phyloP scores from a whole-genome alignment of 1,140 invertebrate genomes.

The Reticulitermes speratus region DNA sequence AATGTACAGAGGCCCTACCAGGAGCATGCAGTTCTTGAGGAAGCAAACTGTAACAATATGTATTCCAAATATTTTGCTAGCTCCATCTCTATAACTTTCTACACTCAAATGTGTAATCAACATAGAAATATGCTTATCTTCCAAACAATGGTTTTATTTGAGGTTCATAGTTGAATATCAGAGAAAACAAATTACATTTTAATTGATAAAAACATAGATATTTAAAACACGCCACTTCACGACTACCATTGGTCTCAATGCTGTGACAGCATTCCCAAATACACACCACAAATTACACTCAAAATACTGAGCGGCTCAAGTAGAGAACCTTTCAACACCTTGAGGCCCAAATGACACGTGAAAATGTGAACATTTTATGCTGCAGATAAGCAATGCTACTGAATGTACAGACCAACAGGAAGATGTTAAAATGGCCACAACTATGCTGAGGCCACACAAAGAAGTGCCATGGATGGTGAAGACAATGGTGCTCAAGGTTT shows the following conservation, averaged over 20 bases:
- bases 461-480: too few species aligned
- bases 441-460: too few species aligned
- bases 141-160: not conserved
- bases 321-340: not conserved
- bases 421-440: too few species aligned
- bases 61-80: not conserved
- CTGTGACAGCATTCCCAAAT: not conserved
- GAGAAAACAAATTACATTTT: conserved; percentile 5
- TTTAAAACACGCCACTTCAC: not conserved
- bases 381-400: too few species aligned
- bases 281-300: not conserved
- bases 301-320: not conserved
- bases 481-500: too few species aligned
- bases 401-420: too few species aligned
- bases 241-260: not conserved
- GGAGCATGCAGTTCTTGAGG: not conserved
- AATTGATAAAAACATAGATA: not conserved
- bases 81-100: not conserved
- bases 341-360: too few species aligned
- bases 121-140: not conserved
- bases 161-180: not conserved
- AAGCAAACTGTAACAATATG: not conserved
- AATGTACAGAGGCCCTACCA: not conserved
- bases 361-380: too few species aligned
- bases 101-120: not conserved